Base-by-base conservation (phyloP, 2,888 invertebrate species). In the Rhingia campestris region DNA sequence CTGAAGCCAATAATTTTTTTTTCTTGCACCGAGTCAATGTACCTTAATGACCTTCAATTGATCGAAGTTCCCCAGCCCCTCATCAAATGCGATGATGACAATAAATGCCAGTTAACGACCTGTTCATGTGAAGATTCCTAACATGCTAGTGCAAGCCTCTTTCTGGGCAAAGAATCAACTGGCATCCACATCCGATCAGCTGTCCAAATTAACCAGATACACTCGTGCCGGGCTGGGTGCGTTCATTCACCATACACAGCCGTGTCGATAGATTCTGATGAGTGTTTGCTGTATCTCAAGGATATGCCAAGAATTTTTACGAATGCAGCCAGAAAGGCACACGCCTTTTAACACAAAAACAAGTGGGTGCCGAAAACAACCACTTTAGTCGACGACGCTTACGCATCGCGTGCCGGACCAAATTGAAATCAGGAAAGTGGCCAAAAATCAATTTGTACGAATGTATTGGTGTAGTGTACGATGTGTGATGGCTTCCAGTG, bases 301-400 rank as follows among this genome's bases (percentile, higher is more conserved):
- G 80, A 84, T 75, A 79, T 79, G 84, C 80, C 84, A 84, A 84
- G 75, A 84, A 84, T 45, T 84, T 84, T 43, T 10, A 66, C 51
- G 49, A 84, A 53, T 84, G 84, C 69, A 82, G 82, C 82, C 82
- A 82, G 82, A 73, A 82, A 82, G 82, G 69, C 82, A 74, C 82
- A 73, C 79, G 73, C 66, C 73, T 72, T 59, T 49, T 49, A 49
- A 59, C 32, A 64, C 39, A 49, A 53, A 22, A 63, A 66, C 35
- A 59, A 81, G 70, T 70, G 69, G 64, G 70, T 64, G 70, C 61
- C 53, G 66, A 53, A 22, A 22, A 39, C 66, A 53, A 22, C 49
- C 66, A 67, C 64, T 22, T 37, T 58, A 47, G 45, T 47, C 51
- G 22, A 22, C 22, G 22, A 22, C 22, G 73, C 39, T 79, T 79